Base-by-base conservation (phyloP, 1,140 invertebrate species). In the Hypsibius dujardini region DNA sequence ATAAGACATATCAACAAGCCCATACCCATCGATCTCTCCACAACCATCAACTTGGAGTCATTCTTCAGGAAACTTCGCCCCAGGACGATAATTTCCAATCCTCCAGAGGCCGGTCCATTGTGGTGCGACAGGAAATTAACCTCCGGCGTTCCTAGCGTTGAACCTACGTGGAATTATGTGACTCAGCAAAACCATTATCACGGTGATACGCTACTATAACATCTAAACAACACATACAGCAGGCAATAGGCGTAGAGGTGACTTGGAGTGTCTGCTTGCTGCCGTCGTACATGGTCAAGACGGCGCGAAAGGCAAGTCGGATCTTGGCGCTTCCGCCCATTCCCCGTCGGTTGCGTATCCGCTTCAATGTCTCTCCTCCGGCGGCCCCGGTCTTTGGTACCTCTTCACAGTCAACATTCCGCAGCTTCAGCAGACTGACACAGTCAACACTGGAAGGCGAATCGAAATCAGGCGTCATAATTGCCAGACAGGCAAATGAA, bases 401-500 rank as follows among this genome's bases (percentile, higher is more conserved):
- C 3, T 7, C 62, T 3, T 67, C 62, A 42, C 7, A 67, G 62
- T 67, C 62, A 42, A 42, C 7, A 67, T 67, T 67, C 3, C 62
- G 62, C 62, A 67, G 7, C 62, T 67, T 67, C 7, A 67, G 3
- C 42, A 67, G 7, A 42, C 62, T 67, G 42, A 7, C 7, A 42
- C 62, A 67, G 42, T 67, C 62, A 3, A 67, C 42, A 67, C 62
- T 67, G 42, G 3, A 67, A 67, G 3, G 62, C 12, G 62, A n/a
- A n/a, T n/a, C n/a, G n/a, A n/a, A n/a, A n/a, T n/a, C n/a, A n/a
- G n/a, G n/a, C n/a, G n/a, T n/a, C n/a, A n/a, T n/a, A n/a, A n/a
- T n/a, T n/a, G n/a, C n/a, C n/a, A n/a, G n/a, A n/a, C n/a, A n/a
- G n/a, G n/a, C n/a, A n/a, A n/a, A n/a, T n/a, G n/a, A n/a, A n/a